Percentiles rank a stretch among this genome's conserved stretches.
These are phyloP conservation scores for Pandemis cinnamomeana DNA, from an alignment of 2,888 invertebrate species.

Conservation along the genomic window DNA sequence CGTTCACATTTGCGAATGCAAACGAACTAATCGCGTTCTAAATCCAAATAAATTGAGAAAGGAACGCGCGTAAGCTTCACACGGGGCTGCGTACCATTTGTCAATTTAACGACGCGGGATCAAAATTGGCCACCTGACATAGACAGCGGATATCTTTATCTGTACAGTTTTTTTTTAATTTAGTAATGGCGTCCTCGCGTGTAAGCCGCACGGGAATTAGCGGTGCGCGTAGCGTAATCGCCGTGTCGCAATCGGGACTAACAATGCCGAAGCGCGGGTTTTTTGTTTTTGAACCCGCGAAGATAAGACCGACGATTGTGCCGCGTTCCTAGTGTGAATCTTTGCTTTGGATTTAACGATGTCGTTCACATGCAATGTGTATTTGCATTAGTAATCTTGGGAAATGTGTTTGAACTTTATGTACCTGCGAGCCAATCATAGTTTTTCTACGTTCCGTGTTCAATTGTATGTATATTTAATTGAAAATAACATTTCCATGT, in stretches of 20 bases:
- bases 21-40: slow-evolving; percentile 56
- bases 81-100: slow-evolving; percentile 65
- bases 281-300: slow-evolving; percentile 58
- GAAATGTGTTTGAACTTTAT: slow-evolving; percentile 39
- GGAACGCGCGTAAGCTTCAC: slow-evolving; percentile 56
- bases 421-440: slow-evolving; percentile 3
- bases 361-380: slow-evolving; percentile 42
- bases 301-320: slow-evolving; percentile 68
- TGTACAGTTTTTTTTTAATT: slow-evolving; percentile 39
- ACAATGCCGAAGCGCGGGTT: slow-evolving; percentile 65
- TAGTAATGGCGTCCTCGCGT: slow-evolving; percentile 71
- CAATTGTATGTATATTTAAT: slow-evolving; percentile 18
- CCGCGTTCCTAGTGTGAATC: slow-evolving; percentile 63
- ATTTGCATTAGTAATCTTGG: slow-evolving; percentile 40
- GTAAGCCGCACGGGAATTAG: slow-evolving; percentile 68
- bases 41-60: slow-evolving; percentile 54
- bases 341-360: slow-evolving; percentile 50
- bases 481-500: slow-evolving; percentile 17
- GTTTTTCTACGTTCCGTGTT: slow-evolving; percentile 20
- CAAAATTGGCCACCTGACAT: slow-evolving; percentile 63
- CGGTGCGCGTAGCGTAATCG: slow-evolving; percentile 65
- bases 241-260: slow-evolving; percentile 67
- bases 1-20: slow-evolving; percentile 46
- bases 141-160: slow-evolving; percentile 40
- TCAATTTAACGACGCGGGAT: slow-evolving; percentile 78